Base-by-base conservation (phyloP, 64 coral and sea anemone species). In the Porites australiensis region DNA sequence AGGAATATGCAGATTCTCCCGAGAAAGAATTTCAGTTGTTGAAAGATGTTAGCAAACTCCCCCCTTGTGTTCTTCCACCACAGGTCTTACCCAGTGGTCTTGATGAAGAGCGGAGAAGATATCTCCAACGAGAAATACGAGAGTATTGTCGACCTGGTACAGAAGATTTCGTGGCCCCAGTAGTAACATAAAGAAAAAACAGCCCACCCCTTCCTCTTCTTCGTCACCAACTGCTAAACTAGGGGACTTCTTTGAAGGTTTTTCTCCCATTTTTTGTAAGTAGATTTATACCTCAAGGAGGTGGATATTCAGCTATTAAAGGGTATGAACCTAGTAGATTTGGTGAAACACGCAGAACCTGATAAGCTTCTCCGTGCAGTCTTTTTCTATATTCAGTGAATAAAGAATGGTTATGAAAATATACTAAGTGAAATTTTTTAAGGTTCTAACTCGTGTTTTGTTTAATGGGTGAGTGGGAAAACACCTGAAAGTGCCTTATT, bases 141-240 rank as follows among this genome's bases (percentile, higher is more conserved):
- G 72, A 90, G 63, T 90, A 79, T 20, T 90, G 74, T 52, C 58
- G 88, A 9, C 58, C 58, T 67, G 88, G 74, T 4, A 90, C 75
- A 15, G 88, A 90, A 53, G 74, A 90, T 90, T 51, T 79, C 3
- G 61, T 79, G 65, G 88, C 74, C 0, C 75, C 88, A 44, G 74
- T 16, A 46, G 27, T 20, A 44, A 57, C 11, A 57, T 5, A 8
- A 8, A 57, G n/a, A n/a, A n/a, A 11, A 8, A 8, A 57, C 53
- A 57, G 53, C 53, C n/a, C n/a, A n/a, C n/a, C n/a, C n/a, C n/a
- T n/a, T n/a, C n/a, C n/a, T n/a, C n/a, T n/a, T n/a, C n/a, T n/a
- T n/a, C n/a, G n/a, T n/a, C n/a, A n/a, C n/a, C n/a, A n/a, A n/a
- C n/a, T n/a, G n/a, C n/a, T n/a, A n/a, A n/a, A n/a, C n/a, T n/a